Conservation (phyloP, 2,113 vertebrate genomes). For the Neotoma lepida region DNA sequence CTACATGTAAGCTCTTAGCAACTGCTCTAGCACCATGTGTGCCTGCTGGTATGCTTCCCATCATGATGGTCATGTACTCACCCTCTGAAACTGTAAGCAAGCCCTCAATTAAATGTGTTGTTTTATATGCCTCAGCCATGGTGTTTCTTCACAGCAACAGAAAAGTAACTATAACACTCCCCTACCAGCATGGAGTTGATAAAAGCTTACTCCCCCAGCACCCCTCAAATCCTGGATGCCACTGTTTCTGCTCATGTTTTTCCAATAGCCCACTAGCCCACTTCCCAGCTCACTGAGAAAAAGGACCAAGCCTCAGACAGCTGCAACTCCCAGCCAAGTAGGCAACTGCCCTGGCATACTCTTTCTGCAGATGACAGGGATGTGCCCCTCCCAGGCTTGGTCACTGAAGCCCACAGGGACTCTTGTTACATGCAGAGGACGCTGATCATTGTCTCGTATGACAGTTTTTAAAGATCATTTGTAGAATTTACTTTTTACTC, state of each 20-base stretch:
- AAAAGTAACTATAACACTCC: neutral
- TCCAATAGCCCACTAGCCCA: neutral
- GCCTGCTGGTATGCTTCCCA: too few relatives aligned
- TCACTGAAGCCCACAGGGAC: neutral
- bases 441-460: neutral
- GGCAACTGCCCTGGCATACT: neutral
- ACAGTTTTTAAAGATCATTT: neutral
- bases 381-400: too few relatives aligned
- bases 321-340: neutral
- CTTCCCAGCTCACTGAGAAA: neutral
- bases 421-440: neutral
- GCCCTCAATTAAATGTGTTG: neutral
- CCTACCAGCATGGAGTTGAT: neutral
- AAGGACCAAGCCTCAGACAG: neutral
- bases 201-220: neutral
- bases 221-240: neutral
- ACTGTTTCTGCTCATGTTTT: neutral
- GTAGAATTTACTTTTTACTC: neutral
- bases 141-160: neutral
- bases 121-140: neutral
- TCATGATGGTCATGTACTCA: neutral
- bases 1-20: neutral
- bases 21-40: neutral
- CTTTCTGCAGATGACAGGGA: neutral
- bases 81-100: neutral